Evolutionary conservation across 2,113 vertebrate species (phyloP).

Genomic region (Nothocercus nigrocapillus): DNA sequence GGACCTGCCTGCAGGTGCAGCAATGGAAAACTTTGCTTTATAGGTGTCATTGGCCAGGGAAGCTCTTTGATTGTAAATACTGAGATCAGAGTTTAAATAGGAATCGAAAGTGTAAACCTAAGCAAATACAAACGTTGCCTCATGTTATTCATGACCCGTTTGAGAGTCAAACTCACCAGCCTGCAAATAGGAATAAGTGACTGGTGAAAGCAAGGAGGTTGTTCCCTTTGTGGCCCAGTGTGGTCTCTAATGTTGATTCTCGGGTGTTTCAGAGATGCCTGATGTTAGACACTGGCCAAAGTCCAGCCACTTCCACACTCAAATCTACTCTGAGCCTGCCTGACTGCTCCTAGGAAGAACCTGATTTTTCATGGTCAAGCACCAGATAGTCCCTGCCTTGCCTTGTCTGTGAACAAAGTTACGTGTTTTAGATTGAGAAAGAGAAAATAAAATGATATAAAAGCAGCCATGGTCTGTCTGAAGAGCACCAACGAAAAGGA

Average conservation of each 20-base stretch:
- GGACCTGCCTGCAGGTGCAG: accelerated
- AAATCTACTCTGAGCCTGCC: not conserved
- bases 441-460: not conserved
- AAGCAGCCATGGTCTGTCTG: not conserved
- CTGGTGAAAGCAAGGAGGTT: not conserved
- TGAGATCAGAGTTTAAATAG: not conserved
- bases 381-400: not conserved
- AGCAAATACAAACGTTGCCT: not conserved
- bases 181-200: not conserved
- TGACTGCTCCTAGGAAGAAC: not conserved
- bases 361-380: not conserved
- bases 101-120: not conserved
- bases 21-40: not conserved
- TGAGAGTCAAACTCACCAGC: not conserved
- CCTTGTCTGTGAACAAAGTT: not conserved
- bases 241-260: not conserved
- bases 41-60: accelerated
- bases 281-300: not conserved
- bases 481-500: not conserved
- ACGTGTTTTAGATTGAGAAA: not conserved
- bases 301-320: too few relatives aligned
- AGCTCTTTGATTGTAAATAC: not conserved
- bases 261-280: not conserved
- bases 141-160: accelerated
- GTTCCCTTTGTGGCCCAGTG: not conserved